phyloP scores from a whole-genome alignment of 2,888 invertebrate species.

The Prosopocoilus inquinatus region DNA sequence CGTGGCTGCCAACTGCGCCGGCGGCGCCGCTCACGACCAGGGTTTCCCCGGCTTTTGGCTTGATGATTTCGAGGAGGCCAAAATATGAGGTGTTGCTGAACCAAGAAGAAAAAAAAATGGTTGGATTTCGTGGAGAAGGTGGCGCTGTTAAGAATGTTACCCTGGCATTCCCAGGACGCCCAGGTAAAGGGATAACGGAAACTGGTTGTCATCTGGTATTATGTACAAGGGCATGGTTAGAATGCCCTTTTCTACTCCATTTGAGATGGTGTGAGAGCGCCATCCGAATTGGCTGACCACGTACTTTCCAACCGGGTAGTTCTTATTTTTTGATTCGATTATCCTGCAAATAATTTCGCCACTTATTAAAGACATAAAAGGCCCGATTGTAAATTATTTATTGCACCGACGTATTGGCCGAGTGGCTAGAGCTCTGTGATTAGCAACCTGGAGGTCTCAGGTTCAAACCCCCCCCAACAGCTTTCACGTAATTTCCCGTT shows the following conservation, averaged over 20 bases:
- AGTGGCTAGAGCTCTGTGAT: too few species aligned
- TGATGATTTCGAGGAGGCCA: conserved; percentile 68
- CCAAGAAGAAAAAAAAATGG: conserved; percentile 6
- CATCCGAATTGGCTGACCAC: conserved; percentile 68
- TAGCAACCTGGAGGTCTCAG: too few species aligned
- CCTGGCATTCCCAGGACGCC: conserved; percentile 71
- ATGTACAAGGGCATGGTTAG: neutral
- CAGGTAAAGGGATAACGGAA: conserved; percentile 59
- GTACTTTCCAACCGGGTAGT: conserved; percentile 63
- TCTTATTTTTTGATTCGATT: conserved; percentile 62
- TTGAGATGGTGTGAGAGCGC: conserved; percentile 60
- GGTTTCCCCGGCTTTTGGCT: conserved; percentile 69
- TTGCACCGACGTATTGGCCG: too few species aligned
- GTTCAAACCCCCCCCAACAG: too few species aligned
- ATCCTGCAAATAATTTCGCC: conserved; percentile 54
- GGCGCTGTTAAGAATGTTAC: conserved; percentile 17
- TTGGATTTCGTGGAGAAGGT: too few species aligned
- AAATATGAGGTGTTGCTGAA: conserved; percentile 71
- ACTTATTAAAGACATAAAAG: too few species aligned
- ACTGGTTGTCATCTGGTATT: too few species aligned
- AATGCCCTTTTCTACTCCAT: conserved; percentile 62
- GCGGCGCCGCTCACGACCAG: conserved; percentile 74
- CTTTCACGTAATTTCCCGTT: too few species aligned
- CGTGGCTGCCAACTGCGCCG: conserved; percentile 74
- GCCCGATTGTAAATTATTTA: too few species aligned